phyloP scores from a whole-genome alignment of 2,888 invertebrate genomes.

The Apantesis nais region DNA sequence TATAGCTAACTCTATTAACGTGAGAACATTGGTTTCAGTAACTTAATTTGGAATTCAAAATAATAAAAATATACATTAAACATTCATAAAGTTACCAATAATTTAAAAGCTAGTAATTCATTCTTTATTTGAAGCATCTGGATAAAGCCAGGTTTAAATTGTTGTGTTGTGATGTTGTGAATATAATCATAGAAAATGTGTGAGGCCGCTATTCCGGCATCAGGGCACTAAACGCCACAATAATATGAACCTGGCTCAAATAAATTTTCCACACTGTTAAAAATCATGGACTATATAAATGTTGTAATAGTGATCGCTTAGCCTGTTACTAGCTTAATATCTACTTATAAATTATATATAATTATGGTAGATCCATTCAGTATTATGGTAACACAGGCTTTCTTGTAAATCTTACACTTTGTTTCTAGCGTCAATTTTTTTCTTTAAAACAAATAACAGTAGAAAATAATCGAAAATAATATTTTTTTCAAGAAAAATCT shows the following conservation, averaged over 20 bases:
- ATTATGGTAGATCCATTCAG: too few species aligned
- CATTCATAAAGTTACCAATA: background rate
- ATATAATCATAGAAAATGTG: background rate
- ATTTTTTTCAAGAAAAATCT: too few species aligned
- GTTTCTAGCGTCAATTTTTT: background rate
- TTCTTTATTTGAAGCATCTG: background rate
- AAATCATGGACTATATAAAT: background rate
- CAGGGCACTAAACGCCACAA: background rate
- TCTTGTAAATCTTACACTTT: background rate
- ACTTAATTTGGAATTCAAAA: background rate
- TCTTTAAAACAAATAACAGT: too few species aligned
- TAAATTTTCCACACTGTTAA: background rate
- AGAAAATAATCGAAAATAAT: too few species aligned
- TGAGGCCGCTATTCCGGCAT: background rate
- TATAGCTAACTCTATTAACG: background rate
- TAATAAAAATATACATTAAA: background rate
- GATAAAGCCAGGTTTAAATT: background rate
- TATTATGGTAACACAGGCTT: background rate
- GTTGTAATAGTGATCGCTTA: background rate
- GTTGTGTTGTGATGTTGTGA: background rate
- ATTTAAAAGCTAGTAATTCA: background rate
- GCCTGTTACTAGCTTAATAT: background rate
- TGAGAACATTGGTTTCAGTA: background rate
- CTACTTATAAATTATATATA: background rate
- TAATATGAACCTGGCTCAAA: background rate